Conservation (phyloP, 2,888 invertebrate species). For the Noctua fimbriata region DNA sequence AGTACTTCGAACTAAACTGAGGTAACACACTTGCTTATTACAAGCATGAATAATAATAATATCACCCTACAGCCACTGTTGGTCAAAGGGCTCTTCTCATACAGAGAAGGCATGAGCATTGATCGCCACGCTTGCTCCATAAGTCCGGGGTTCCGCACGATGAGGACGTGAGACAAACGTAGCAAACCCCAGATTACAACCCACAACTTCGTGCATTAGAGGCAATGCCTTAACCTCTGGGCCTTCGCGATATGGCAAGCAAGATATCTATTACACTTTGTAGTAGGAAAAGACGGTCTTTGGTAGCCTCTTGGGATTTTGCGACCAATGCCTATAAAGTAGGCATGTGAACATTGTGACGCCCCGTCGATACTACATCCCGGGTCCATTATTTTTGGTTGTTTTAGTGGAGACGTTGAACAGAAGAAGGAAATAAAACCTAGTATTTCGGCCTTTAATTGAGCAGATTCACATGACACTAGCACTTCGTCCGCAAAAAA, state of each 20-base stretch:
- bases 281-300: constrained; percentile 6
- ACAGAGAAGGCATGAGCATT: not conserved
- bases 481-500: no score
- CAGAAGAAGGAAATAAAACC: not conserved
- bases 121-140: not conserved
- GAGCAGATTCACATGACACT: not conserved
- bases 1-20: constrained; percentile 15
- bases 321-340: constrained; percentile 39
- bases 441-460: not conserved
- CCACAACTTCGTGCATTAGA: not conserved
- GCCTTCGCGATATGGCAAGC: not conserved
- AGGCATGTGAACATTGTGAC: constrained; percentile 3
- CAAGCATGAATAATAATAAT: not conserved
- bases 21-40: constrained; percentile 19
- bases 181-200: not conserved
- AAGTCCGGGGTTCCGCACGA: not conserved
- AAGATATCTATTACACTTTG: constrained; percentile 5
- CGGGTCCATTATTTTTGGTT: constrained; percentile 13
- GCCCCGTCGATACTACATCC: constrained; percentile 27
- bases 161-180: not conserved
- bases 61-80: not conserved
- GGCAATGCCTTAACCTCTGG: not conserved
- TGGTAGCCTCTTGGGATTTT: constrained; percentile 5
- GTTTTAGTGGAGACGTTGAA: not conserved
- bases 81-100: not conserved